Evolutionary conservation across 2,113 vertebrate genomes (phyloP), one percentile per base, ranked within the genome.

Genomic region (Takifugu bimaculatus): DNA sequence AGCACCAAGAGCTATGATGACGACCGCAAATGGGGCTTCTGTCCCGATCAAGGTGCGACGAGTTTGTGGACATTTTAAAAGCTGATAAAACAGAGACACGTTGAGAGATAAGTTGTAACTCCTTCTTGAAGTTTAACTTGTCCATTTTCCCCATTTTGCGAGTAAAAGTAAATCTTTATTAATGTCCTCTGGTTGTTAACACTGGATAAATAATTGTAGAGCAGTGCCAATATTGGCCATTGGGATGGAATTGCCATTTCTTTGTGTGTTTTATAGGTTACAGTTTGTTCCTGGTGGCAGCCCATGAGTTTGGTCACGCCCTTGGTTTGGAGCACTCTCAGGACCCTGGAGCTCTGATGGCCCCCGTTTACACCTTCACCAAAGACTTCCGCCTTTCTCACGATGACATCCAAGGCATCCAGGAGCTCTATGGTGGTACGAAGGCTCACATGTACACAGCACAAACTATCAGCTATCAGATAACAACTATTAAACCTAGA

Each of bases 11-110:
- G 86, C 75, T 99, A 95, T 0, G 95, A 98, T 0, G 94, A 97
- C 0, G 96, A 99, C 81, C 94, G 94, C 72, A 96, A 98, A 75
- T 99, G 96, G 96, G 96, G 96, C 64, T 99, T 99, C 59, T 99
- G 97, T 78, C 96, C 96, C 0, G 95, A 98, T 25, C 93, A 95
- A 94, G 97, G 96, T 98, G 85, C 4, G n/a, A 57, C 25, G 7
- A 35, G n/a, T 54, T 20, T 20, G 20, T 20, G 20, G 20, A 20
- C 20, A 20, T 20, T 20, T 20, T 20, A 20, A 20, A 20, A n/a
- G 44, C 3, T 11, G 1, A 15, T 11, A 4, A 58, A 56, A n/a
- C 13, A 50, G 28, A 57, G 1, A 4, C 29, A 28, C 20, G 49
- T 52, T 20, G 20, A 28, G 53, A 54, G 15, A 0, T 1, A 14